Conservation (phyloP, 2,797 vertebrate species). For the Leucoraja ocellata region DNA sequence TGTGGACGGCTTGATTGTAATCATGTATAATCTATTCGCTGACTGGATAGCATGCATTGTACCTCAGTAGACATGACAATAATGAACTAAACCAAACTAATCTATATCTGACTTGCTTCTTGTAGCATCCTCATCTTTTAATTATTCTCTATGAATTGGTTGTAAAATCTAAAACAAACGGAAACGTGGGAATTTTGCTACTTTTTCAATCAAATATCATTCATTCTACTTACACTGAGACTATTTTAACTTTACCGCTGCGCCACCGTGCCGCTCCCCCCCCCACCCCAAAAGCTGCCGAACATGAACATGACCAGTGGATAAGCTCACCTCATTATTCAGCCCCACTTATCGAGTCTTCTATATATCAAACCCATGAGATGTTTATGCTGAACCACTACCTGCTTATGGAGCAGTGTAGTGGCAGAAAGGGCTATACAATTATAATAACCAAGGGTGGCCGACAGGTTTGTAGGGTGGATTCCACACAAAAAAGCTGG, state of each 20-base stretch:
- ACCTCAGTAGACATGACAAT: no score
- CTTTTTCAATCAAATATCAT: not conserved
- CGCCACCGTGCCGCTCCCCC: no score
- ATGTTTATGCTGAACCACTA: not conserved
- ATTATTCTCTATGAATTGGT: not conserved
- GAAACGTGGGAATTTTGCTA: not conserved
- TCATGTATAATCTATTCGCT: no score
- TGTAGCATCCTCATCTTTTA: not conserved
- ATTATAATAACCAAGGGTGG: no score
- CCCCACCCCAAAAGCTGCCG: no score
- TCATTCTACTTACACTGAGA: not conserved
- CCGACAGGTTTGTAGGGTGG: no score
- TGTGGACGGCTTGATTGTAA: no score
- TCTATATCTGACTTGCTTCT: not conserved
- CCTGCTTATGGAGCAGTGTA: not conserved
- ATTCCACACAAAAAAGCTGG: no score
- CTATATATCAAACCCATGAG: not conserved
- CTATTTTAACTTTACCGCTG: no score
- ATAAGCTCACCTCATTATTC: not conserved
- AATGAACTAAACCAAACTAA: no score
- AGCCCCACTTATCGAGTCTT: not conserved
- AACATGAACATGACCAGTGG: not conserved
- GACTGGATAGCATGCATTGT: no score
- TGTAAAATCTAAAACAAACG: not conserved
- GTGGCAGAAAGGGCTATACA: not conserved